Percentiles rank a stretch among this genome's conserved stretches.
phyloP scores from a whole-genome alignment of 1,140 invertebrate genomes.

The Monomorium pharaonis region DNA sequence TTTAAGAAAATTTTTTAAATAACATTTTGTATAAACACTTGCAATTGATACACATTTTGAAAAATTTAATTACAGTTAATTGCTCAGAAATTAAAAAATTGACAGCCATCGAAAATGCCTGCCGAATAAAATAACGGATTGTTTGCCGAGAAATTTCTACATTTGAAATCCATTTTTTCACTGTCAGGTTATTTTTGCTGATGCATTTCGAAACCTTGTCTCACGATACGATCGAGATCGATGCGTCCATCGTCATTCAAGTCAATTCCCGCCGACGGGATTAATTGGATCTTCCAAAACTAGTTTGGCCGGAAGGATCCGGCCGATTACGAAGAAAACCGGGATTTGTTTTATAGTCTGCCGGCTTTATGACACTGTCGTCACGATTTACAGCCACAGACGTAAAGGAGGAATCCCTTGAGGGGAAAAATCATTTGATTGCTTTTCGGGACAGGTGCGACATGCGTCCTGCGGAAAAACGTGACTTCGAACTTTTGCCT shows the following conservation, averaged over 20 bases:
- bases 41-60: too few species aligned
- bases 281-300: conserved; percentile 72
- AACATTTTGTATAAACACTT: background rate
- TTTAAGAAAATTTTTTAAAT: background rate
- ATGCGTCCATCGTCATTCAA: background rate
- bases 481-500: background rate
- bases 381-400: background rate
- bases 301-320: conserved; percentile 64
- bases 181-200: background rate
- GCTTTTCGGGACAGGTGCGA: background rate
- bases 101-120: background rate
- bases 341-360: conserved; percentile 23
- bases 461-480: background rate
- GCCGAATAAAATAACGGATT: background rate
- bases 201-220: background rate
- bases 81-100: too few species aligned
- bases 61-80: too few species aligned
- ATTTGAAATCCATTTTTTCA: background rate
- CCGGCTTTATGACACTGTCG: background rate
- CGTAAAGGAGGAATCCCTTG: background rate
- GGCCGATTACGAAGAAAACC: conserved; percentile 8
- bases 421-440: conserved; percentile 9
- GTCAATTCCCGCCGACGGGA: conserved; percentile 49
- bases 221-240: conserved; percentile 16
- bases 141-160: background rate